A percentile compares a stretch with the other conserved stretches of the same genome.
phyloP scores from a whole-genome alignment of 2,113 vertebrate genomes.

The Hippocampus zosterae region DNA sequence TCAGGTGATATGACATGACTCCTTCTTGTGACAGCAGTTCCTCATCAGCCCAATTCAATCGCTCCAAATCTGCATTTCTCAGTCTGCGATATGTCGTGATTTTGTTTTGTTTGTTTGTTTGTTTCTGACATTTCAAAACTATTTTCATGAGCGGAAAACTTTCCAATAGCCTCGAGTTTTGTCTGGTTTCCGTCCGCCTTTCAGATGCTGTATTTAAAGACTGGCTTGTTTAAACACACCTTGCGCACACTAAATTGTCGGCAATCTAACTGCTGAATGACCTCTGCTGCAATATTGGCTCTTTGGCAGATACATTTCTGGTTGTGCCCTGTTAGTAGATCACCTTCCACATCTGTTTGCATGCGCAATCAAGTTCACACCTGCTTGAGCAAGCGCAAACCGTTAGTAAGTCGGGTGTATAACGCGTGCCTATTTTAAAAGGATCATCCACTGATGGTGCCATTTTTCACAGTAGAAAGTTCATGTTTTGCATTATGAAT shows the following conservation, averaged over 20 bases:
- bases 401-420: not conserved
- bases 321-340: not conserved
- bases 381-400: not conserved
- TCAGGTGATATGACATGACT: not conserved
- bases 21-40: not conserved
- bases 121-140: not conserved
- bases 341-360: not conserved
- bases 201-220: not conserved
- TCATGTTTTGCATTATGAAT: no score
- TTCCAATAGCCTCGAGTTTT: not conserved
- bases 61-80: no score
- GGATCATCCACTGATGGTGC: no score
- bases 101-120: not conserved
- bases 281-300: not conserved
- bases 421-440: slow-evolving; percentile 18
- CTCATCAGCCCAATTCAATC: no score
- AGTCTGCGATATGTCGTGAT: no score
- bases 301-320: not conserved
- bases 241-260: not conserved
- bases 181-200: not conserved
- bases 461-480: no score
- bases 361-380: not conserved
- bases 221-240: not conserved
- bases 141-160: not conserved
- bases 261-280: not conserved